Base-by-base conservation (phyloP, 1,140 invertebrate species). In the Nymphalis io region DNA sequence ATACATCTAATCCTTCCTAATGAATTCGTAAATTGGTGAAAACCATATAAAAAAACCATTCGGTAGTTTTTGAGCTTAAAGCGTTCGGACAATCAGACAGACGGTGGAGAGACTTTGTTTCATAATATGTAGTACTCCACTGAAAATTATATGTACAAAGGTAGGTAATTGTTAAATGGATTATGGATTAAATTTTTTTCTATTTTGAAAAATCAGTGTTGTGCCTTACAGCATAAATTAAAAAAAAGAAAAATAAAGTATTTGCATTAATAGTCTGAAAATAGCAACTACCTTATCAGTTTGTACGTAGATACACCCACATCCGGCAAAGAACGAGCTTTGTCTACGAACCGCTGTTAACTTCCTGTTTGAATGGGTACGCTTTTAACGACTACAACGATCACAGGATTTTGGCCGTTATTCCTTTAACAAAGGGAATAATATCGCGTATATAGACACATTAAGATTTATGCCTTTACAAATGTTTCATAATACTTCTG, bases 331-430 rank as follows among this genome's bases (percentile, higher is more conserved):
- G 76, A 81, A 83, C 80, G 77, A 80, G 83, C 82, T 82, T 84
- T 87, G 83, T 85, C 84, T 87, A 82, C 81, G 78, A 80, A 84
- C 84, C 81, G 76, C 73, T 79, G 78, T 77, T 82, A 62, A 72
- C 82, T 79, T 86, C 82, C 84, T 79, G 80, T 84, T 77, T 69
- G 61, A 63, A 66, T 76, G 75, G 67, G 70, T 78, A 74, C 74
- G 76, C 75, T 80, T 79, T 84, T 81, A 84, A 84, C 81, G 78
- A 79, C 73, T 68, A 64, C 27, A 2, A 27, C 55, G 39, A 62
- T 63, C 61, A 68, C 16, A 20, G 63, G 42, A 75, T 72, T 71
- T 40, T 66, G 51, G 75, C 67, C 70, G 57, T 11, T 81, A 77
- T 39, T 11, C 20, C 16, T 2, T 57, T 5, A 0, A 0, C 39